Percentiles rank a stretch among this genome's conserved stretches.
These are phyloP conservation scores for Criorhina ranunculi DNA, from an alignment of 2,888 invertebrate genomes.

Conservation along the genomic window DNA sequence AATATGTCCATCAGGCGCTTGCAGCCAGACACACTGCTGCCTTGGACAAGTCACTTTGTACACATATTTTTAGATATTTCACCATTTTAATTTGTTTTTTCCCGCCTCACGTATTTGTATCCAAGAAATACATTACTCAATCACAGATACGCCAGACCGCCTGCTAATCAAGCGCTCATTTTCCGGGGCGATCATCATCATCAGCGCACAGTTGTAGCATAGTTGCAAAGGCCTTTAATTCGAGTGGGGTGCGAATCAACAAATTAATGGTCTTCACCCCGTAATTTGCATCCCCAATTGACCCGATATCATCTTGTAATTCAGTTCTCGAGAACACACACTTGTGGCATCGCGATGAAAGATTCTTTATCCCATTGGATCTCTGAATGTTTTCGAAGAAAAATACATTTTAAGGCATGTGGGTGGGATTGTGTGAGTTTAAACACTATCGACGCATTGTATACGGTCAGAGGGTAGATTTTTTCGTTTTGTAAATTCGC, in stretches of 20 bases:
- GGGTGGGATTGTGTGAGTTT: slow-evolving; percentile 22
- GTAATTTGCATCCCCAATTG: slow-evolving; percentile 54
- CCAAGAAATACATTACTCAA: slow-evolving; percentile 23
- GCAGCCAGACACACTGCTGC: slow-evolving; percentile 51
- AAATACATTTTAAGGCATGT: slow-evolving; percentile 42
- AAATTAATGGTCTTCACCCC: slow-evolving; percentile 61
- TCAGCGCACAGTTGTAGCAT: slow-evolving; percentile 8
- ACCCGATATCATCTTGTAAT: slow-evolving; percentile 59
- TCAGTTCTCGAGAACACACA: slow-evolving; percentile 62
- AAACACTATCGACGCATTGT: slow-evolving; percentile 54
- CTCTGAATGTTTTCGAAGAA: slow-evolving; percentile 40
- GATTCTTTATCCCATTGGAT: slow-evolving; percentile 56
- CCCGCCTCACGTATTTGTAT: neutral
- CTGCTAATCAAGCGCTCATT: slow-evolving; percentile 69
- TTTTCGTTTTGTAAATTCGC: slow-evolving; percentile 25
- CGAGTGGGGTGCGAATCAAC: slow-evolving; percentile 57
- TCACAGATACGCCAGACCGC: slow-evolving; percentile 51
- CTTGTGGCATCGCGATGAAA: slow-evolving; percentile 65
- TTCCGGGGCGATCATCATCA: slow-evolving; percentile 40
- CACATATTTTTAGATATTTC: slow-evolving; percentile 45
- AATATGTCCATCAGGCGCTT: slow-evolving; percentile 30
- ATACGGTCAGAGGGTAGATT: slow-evolving; percentile 17
- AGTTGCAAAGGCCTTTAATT: slow-evolving; percentile 42
- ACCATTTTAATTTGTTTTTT: slow-evolving; percentile 43
- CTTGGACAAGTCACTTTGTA: slow-evolving; percentile 11